These are phyloP conservation scores for Drosophila murphyi DNA, from an alignment of 1,140 invertebrate genomes.

Conservation along the genomic window DNA sequence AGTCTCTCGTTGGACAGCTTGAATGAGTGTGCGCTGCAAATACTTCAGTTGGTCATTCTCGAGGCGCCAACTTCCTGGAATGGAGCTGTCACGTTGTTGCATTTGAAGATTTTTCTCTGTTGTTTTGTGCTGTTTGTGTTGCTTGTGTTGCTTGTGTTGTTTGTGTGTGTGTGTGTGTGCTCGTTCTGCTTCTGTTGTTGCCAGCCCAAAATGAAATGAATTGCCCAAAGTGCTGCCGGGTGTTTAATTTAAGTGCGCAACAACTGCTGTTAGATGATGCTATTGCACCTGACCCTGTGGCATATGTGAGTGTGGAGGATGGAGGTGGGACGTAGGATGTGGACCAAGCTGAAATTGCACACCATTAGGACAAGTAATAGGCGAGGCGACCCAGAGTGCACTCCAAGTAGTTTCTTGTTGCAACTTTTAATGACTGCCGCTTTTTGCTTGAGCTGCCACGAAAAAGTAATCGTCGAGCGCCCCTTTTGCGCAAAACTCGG, in stretches of 20 bases:
- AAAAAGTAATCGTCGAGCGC: constrained; percentile 51
- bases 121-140: constrained; percentile 5
- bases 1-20: constrained; percentile 12
- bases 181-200: constrained; percentile 10
- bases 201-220: constrained; percentile 59
- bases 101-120: constrained; percentile 51
- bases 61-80: constrained; percentile 6
- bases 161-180: no score
- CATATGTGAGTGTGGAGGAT: constrained; percentile 16
- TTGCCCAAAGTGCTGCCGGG: constrained; percentile 67
- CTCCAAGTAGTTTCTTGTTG: constrained; percentile 65
- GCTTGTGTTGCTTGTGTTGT: constrained; percentile 16
- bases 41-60: constrained; percentile 32
- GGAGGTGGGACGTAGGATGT: neutral
- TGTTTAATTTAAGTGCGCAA: constrained; percentile 75
- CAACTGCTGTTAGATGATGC: constrained; percentile 15
- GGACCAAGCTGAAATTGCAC: constrained; percentile 61
- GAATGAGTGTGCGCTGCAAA: constrained; percentile 1
- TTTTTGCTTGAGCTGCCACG: constrained; percentile 30
- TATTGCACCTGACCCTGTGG: constrained; percentile 36
- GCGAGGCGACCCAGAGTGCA: constrained; percentile 74
- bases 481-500: neutral
- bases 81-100: constrained; percentile 54
- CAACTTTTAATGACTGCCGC: constrained; percentile 58
- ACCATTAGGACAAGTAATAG: constrained; percentile 80